These are phyloP conservation scores for Uromys caudimaculatus DNA, from an alignment of 2,797 vertebrate genomes.

Conservation along the genomic window DNA sequence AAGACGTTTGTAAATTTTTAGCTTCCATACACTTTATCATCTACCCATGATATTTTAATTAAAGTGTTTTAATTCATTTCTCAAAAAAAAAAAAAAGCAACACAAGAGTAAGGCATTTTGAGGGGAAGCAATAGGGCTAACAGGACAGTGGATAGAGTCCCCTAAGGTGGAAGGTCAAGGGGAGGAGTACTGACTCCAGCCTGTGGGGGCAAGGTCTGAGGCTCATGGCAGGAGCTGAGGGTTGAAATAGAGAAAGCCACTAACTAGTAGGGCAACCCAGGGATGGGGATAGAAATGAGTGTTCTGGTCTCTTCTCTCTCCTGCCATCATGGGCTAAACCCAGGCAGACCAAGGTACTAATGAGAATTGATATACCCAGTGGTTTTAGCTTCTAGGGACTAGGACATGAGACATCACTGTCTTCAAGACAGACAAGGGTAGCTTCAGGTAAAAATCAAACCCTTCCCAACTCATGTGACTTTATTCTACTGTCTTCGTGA, in stretches of 20 bases:
- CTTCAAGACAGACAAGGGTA: not conserved
- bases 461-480: not conserved
- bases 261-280: accelerated
- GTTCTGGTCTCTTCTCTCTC: not conserved
- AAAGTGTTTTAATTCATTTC: conserved; percentile 87
- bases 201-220: too few relatives aligned
- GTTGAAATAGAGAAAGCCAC: not conserved
- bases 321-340: not conserved
- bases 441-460: not conserved
- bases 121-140: not conserved
- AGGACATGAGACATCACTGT: not conserved
- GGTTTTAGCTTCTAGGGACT: not conserved
- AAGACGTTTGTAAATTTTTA: conserved; percentile 93
- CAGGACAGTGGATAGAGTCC: not conserved
- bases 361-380: not conserved
- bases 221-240: not conserved
- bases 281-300: not conserved
- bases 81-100: conserved; percentile 1
- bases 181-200: too few relatives aligned
- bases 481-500: not conserved
- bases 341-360: not conserved
- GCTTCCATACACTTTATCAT: conserved; percentile 90
- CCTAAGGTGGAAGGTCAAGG: not conserved
- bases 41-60: conserved; percentile 90
- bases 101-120: not conserved